Percentiles rank a stretch among this genome's conserved stretches.
Conservation (phyloP, 2,888 invertebrate species). For the Atrina japonica region DNA sequence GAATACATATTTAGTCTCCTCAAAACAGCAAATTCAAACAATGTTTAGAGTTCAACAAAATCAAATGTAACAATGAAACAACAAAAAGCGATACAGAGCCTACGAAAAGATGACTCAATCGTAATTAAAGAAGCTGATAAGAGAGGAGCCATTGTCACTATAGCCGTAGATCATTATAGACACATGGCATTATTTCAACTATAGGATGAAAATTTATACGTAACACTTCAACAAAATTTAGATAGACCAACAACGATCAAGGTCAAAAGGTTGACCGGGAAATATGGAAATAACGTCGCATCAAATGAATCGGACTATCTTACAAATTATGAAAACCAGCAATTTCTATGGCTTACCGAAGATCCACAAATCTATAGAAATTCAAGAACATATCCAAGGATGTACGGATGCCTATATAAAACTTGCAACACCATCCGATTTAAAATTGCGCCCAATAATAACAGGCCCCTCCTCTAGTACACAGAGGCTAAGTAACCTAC, state of each 20-base stretch:
- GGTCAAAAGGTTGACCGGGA: slow-evolving; percentile 10
- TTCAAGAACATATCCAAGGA: slow-evolving; percentile 18
- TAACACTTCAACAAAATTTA: slow-evolving; percentile 19
- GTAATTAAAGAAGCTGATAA: slow-evolving; percentile 43
- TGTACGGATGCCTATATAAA: slow-evolving; percentile 12
- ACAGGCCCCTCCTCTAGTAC: slow-evolving; percentile 38
- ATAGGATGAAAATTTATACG: slow-evolving; percentile 25
- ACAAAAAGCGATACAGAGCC: slow-evolving; percentile 6
- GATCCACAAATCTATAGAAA: slow-evolving; percentile 35
- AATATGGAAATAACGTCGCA: slow-evolving; percentile 7
- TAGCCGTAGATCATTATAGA: slow-evolving; percentile 38
- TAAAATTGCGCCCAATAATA: slow-evolving; percentile 41
- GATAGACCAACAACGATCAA: slow-evolving; percentile 24
- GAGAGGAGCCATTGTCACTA: slow-evolving; percentile 39
- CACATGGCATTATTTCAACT: slow-evolving; percentile 30
- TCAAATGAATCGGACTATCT: slow-evolving; percentile 31
- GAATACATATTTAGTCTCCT: neutral
- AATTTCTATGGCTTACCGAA: slow-evolving; percentile 40
- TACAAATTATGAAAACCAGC: slow-evolving; percentile 29
- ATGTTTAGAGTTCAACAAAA: too few species aligned
- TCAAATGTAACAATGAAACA: too few species aligned
- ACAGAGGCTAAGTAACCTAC: slow-evolving; percentile 37
- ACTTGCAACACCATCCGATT: slow-evolving; percentile 23
- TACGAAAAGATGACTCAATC: slow-evolving; percentile 19
- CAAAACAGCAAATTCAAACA: too few species aligned